These are phyloP conservation scores for Archips xylosteana DNA, from an alignment of 2,888 invertebrate genomes.

Conservation along the genomic window DNA sequence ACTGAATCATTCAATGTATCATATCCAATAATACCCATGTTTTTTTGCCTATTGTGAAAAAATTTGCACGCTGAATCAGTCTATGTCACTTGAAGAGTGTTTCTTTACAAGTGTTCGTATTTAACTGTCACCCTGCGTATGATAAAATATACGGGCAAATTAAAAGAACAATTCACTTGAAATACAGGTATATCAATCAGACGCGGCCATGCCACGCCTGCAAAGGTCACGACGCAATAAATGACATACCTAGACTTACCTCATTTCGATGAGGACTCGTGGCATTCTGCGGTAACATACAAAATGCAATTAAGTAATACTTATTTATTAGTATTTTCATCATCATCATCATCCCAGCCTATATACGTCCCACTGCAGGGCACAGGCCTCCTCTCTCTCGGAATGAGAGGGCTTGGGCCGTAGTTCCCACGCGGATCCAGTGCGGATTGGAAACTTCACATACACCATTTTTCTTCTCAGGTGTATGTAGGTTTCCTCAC, in stretches of 20 bases:
- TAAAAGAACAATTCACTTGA: conserved; percentile 20
- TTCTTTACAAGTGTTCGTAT: background rate
- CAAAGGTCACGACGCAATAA: conserved; percentile 24
- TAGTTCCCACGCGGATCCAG: no score
- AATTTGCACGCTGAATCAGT: background rate
- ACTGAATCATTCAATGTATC: background rate
- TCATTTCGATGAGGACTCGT: conserved; percentile 9
- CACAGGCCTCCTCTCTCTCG: no score
- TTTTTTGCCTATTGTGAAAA: background rate
- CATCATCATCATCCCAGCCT: no score
- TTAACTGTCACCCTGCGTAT: conserved; percentile 4
- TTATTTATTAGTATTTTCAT: no score
- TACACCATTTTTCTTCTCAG: no score
- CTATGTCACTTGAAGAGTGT: background rate
- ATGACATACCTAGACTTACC: conserved; percentile 15
- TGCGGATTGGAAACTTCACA: no score
- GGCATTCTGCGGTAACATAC: background rate
- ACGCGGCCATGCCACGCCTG: conserved; percentile 12
- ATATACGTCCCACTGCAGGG: no score
- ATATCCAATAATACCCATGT: background rate
- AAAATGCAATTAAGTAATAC: background rate
- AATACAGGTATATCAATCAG: conserved; percentile 35
- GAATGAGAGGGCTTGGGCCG: no score
- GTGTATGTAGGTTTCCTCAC: no score
- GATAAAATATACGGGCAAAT: background rate